Percentiles rank a stretch among this genome's conserved stretches.
These are phyloP conservation scores for Drosophila parabipectinata DNA, from an alignment of 1,140 invertebrate genomes.

Conservation along the genomic window DNA sequence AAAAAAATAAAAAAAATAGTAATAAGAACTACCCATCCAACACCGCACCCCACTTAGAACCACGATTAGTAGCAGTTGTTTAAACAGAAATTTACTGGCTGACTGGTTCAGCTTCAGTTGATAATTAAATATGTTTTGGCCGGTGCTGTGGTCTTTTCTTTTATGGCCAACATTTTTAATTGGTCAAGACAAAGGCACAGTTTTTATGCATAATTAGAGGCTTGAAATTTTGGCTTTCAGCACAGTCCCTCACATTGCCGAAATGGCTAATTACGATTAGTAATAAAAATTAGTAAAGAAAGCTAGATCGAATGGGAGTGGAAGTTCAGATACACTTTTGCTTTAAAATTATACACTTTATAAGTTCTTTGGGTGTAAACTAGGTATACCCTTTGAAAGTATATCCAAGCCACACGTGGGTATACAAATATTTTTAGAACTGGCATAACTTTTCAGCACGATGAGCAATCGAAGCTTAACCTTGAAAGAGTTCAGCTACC, in stretches of 20 bases:
- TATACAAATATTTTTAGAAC: too few species aligned
- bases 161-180: constrained; percentile 39
- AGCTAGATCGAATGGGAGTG: background rate
- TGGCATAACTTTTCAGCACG: background rate
- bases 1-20: too few species aligned
- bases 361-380: too few species aligned
- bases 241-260: constrained; percentile 57
- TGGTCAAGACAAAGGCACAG: constrained; percentile 57
- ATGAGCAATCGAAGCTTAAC: background rate
- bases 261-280: constrained; percentile 9
- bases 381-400: too few species aligned
- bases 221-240: constrained; percentile 35
- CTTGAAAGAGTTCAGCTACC: background rate
- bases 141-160: constrained; percentile 8
- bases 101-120: constrained; percentile 41
- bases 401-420: too few species aligned
- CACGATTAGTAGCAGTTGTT: constrained; percentile 61
- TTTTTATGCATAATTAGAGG: constrained; percentile 71
- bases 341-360: too few species aligned
- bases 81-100: constrained; percentile 23
- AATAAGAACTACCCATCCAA: constrained; percentile 21
- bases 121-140: constrained; percentile 27
- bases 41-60: constrained; percentile 30
- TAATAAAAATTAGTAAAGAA: constrained; percentile 6
- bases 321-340: too few species aligned